phyloP scores from a whole-genome alignment of 2,113 vertebrate species.

The Trichomycterus rosablanca region DNA sequence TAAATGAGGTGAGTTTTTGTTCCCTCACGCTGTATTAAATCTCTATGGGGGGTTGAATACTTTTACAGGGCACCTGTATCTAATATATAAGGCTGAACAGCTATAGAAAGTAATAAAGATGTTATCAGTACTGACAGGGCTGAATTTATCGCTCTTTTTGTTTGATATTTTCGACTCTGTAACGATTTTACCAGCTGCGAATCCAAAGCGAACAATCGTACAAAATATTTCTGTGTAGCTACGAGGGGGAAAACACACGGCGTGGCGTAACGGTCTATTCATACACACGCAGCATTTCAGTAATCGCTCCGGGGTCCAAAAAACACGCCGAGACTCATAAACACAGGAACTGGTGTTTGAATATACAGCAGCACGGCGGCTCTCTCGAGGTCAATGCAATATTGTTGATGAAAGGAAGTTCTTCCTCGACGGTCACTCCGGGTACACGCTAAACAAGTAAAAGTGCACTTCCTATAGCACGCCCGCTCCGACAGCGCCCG shows the following conservation, averaged over 20 bases:
- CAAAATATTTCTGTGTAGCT: not conserved
- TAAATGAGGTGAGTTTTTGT: too few relatives aligned
- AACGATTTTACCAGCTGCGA: not conserved
- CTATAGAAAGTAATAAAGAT: too few relatives aligned
- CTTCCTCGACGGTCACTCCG: conserved; percentile 57
- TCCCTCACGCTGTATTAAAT: too few relatives aligned
- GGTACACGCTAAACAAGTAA: conserved; percentile 56
- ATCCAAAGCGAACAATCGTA: not conserved
- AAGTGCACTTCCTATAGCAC: conserved; percentile 56
- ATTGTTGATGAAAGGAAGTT: conserved; percentile 73
- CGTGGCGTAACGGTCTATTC: not conserved
- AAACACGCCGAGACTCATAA: conserved; percentile 45
- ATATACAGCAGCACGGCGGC: conserved; percentile 53
- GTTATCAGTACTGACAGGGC: too few relatives aligned
- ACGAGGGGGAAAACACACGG: conserved; percentile 6
- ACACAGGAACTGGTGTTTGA: conserved; percentile 67
- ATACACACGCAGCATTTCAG: conserved; percentile 12
- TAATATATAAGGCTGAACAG: too few relatives aligned
- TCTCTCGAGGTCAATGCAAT: conserved; percentile 68
- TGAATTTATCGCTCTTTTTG: too few relatives aligned
- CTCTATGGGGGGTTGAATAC: too few relatives aligned
- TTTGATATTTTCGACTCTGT: too few relatives aligned
- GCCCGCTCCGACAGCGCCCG: conserved; percentile 41
- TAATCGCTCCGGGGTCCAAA: conserved; percentile 46
- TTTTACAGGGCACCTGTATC: too few relatives aligned